These are phyloP conservation scores for Alces alces DNA, from an alignment of 2,113 vertebrate genomes.

Conservation along the genomic window DNA sequence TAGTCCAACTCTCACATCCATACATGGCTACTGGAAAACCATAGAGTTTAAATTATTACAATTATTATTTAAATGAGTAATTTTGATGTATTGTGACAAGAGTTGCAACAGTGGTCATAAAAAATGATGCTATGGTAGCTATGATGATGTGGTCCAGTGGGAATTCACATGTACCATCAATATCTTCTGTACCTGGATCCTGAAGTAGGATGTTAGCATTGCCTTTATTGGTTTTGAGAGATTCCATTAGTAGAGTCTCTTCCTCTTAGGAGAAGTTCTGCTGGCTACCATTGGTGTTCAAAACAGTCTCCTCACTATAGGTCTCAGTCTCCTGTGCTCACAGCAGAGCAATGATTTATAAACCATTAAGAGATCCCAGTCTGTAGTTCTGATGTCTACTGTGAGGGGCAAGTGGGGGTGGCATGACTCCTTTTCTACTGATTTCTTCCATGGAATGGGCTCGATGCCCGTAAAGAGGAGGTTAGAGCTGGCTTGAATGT, in stretches of 20 bases:
- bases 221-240: not conserved
- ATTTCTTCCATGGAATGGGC: not conserved
- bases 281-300: not conserved
- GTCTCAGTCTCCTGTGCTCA: not conserved
- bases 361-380: not conserved
- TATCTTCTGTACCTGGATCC: not conserved
- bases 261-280: not conserved
- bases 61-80: not conserved
- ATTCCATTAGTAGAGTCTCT: not conserved
- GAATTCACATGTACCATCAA: not conserved
- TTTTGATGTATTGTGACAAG: not conserved
- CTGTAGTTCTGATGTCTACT: not conserved
- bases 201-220: not conserved
- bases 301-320: not conserved
- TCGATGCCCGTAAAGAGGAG: fast-evolving
- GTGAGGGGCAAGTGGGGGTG: no score
- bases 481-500: not conserved
- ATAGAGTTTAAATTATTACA: not conserved
- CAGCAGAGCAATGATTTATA: not conserved
- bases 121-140: not conserved
- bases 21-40: not conserved
- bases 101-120: not conserved
- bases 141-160: not conserved
- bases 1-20: not conserved
- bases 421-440: not conserved